Evolutionary conservation across 2,888 invertebrate genomes (phyloP).

Genomic region (Periphyllus acericola): DNA sequence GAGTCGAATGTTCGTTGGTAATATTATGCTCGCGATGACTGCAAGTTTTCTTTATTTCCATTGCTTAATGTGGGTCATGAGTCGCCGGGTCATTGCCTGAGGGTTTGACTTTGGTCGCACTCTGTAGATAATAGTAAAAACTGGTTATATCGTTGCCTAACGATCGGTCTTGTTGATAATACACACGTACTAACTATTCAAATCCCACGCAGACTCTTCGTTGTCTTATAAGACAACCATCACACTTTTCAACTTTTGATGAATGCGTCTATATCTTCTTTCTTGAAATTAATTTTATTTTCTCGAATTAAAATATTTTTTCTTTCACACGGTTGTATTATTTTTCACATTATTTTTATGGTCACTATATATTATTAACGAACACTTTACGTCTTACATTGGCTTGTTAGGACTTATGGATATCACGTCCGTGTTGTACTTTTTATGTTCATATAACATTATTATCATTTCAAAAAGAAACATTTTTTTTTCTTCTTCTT

Average conservation of each 20-base stretch:
- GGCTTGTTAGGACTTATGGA: not conserved
- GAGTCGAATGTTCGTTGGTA: conserved; percentile 31
- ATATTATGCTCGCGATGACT: conserved; percentile 30
- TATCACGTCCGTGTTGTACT: not conserved
- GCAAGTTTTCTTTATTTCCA: conserved; percentile 32
- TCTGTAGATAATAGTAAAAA: conserved; percentile 18
- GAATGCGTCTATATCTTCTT: conserved; percentile 12
- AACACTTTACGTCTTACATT: not conserved
- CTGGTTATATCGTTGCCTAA: conserved; percentile 44
- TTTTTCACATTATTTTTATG: conserved; percentile 16
- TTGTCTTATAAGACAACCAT: conserved; percentile 32
- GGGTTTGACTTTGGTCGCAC: conserved; percentile 40
- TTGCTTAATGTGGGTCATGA: conserved; percentile 45
- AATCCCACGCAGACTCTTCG: conserved; percentile 45
- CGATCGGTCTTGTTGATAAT: conserved; percentile 36
- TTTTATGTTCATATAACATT: too few species aligned
- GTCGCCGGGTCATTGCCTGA: conserved; percentile 41
- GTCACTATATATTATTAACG: not conserved
- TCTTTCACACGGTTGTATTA: conserved; percentile 43
- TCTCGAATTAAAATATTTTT: conserved; percentile 5
- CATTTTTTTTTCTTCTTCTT: not conserved
- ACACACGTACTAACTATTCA: conserved; percentile 1
- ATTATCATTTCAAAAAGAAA: too few species aligned
- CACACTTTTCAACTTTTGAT: conserved; percentile 20
- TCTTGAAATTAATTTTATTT: conserved; percentile 22